Percentiles rank a stretch among this genome's conserved stretches.
These are phyloP conservation scores for Zygogramma bicolorata DNA, from an alignment of 2,888 invertebrate genomes.

Conservation along the genomic window DNA sequence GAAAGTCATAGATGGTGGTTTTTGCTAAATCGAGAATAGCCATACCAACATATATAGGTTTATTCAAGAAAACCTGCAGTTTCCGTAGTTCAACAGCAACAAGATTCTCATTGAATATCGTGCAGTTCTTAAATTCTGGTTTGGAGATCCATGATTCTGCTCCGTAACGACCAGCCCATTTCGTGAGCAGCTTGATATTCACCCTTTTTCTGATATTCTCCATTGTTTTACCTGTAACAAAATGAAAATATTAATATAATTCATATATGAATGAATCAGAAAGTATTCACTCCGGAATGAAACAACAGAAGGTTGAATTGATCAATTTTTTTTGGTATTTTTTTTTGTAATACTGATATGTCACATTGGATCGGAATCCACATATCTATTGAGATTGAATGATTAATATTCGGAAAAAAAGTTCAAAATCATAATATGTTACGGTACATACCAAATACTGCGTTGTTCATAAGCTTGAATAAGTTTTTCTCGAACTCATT, in stretches of 20 bases:
- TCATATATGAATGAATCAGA: too few species aligned
- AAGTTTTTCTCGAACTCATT: slow-evolving; percentile 44
- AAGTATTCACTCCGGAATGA: too few species aligned
- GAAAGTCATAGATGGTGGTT: slow-evolving; percentile 46
- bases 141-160: slow-evolving; percentile 34
- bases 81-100: slow-evolving; percentile 38
- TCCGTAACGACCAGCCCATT: slow-evolving; percentile 34
- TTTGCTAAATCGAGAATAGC: slow-evolving; percentile 49
- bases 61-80: slow-evolving; percentile 40
- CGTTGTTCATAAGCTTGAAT: slow-evolving; percentile 42
- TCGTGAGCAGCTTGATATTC: slow-evolving; percentile 33
- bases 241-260: not conserved
- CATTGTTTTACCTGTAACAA: slow-evolving; percentile 34
- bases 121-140: slow-evolving; percentile 44
- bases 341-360: too few species aligned
- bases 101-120: slow-evolving; percentile 36
- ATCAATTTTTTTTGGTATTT: too few species aligned
- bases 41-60: slow-evolving; percentile 49
- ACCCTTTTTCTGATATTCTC: slow-evolving; percentile 41
- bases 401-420: too few species aligned
- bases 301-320: too few species aligned
- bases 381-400: too few species aligned
- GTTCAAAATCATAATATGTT: not conserved
- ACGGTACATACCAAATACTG: slow-evolving; percentile 25
- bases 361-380: too few species aligned